phyloP scores from a whole-genome alignment of 2,797 vertebrate species.

The Aeoliscus strigatus region DNA sequence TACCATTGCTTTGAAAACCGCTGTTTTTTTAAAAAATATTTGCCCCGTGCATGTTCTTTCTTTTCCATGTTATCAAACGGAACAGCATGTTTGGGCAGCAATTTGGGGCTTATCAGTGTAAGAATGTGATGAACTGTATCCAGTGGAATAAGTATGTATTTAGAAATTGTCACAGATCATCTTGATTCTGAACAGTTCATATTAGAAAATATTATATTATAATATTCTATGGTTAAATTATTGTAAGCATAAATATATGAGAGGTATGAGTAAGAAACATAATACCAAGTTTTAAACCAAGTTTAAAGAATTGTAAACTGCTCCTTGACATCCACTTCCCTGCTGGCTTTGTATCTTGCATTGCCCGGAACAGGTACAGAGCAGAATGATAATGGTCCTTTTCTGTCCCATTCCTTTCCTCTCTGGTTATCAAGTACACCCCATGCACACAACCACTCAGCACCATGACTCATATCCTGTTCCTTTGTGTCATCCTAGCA shows the following conservation, averaged over 20 bases:
- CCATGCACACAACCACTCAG: constrained; percentile 23
- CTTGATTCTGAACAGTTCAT: too few species aligned
- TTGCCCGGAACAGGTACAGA: background rate
- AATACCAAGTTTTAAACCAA: too few species aligned
- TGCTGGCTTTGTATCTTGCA: background rate
- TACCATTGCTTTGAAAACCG: constrained; percentile 12
- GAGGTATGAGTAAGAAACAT: too few species aligned
- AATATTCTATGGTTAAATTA: background rate
- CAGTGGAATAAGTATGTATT: background rate
- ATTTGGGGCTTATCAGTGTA: constrained; percentile 7
- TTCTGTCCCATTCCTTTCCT: background rate
- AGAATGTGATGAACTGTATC: constrained; percentile 15
- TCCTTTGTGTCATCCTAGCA: constrained; percentile 19
- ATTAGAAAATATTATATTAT: too few species aligned
- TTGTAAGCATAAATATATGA: too few species aligned
- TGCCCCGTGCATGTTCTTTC: constrained; percentile 31
- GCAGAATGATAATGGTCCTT: background rate
- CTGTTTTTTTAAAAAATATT: constrained; percentile 39
- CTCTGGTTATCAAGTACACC: constrained; percentile 17
- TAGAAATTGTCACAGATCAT: too few species aligned
- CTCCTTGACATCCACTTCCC: background rate
- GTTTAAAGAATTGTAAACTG: too few species aligned
- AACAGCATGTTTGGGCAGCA: constrained; percentile 14
- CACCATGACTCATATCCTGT: constrained; percentile 38
- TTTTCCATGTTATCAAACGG: constrained; percentile 26